Evolutionary conservation across 1,140 invertebrate genomes (phyloP).

Genomic region (Pantala flavescens): DNA sequence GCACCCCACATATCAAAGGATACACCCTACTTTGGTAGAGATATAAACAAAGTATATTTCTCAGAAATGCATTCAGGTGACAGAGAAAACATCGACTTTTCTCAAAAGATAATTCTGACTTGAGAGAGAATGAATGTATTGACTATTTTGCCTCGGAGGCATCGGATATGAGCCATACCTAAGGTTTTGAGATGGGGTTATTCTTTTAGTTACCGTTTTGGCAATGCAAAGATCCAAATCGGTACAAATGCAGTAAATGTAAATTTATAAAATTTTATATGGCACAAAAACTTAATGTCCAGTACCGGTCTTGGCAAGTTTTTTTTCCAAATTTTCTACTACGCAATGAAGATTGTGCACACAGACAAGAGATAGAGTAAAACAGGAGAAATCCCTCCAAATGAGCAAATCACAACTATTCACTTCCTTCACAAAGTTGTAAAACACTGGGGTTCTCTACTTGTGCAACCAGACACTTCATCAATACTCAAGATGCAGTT

Average conservation of each 20-base stretch:
- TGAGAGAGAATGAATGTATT: neutral
- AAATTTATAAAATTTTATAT: neutral
- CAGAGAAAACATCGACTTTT: neutral
- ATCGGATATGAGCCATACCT: neutral
- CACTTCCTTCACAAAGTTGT: neutral
- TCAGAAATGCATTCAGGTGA: neutral
- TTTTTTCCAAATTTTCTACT: neutral
- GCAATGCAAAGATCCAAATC: neutral
- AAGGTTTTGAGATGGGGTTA: neutral
- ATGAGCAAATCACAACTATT: neutral
- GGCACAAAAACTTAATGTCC: neutral
- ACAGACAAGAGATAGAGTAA: neutral
- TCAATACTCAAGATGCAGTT: neutral
- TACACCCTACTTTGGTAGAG: neutral
- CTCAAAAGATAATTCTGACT: neutral
- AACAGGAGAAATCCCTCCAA: neutral
- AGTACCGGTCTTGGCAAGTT: neutral
- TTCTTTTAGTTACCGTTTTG: neutral
- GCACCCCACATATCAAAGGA: neutral
- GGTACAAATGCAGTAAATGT: neutral
- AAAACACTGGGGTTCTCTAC: neutral
- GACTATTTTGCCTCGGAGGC: neutral
- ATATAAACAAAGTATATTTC: neutral
- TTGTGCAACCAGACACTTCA: neutral
- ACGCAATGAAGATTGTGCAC: neutral